A percentile compares a stretch with the other conserved stretches of the same genome.
These are phyloP conservation scores for Scaptomyza hsui DNA, from an alignment of 1,140 invertebrate genomes.

Conservation along the genomic window DNA sequence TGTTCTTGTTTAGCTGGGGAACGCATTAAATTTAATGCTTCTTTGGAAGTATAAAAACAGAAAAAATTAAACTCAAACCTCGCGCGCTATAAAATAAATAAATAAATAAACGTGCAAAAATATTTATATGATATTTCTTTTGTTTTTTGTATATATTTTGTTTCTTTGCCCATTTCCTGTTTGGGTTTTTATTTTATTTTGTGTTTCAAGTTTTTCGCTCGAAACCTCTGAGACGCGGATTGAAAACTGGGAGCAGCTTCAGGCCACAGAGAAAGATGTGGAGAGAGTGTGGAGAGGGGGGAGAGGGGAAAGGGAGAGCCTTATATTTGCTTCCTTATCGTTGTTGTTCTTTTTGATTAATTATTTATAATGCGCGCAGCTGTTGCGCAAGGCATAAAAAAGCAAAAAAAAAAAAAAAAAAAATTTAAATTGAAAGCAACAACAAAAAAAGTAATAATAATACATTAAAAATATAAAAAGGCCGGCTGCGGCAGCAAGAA, in stretches of 20 bases:
- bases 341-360: conserved; percentile 56
- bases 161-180: conserved; percentile 43
- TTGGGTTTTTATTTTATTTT: conserved; percentile 20
- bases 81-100: conserved; percentile 51
- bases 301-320: conserved; percentile 14
- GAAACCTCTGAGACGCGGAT: neutral
- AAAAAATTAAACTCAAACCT: conserved; percentile 4
- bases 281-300: neutral
- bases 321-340: conserved; percentile 37
- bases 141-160: neutral
- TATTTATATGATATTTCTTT: conserved; percentile 22
- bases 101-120: conserved; percentile 53
- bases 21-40: conserved; percentile 74
- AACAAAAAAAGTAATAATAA: conserved; percentile 14
- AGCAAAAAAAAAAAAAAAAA: conserved; percentile 46
- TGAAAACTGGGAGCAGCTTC: neutral
- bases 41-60: conserved; percentile 28
- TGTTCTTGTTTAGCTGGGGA: conserved; percentile 36
- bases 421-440: conserved; percentile 37
- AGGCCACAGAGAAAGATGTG: neutral
- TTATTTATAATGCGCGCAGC: conserved; percentile 73
- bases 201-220: conserved; percentile 4
- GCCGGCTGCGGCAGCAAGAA: conserved; percentile 16
- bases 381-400: conserved; percentile 52
- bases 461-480: conserved; percentile 42